Evolutionary conservation across 2,888 invertebrate species (phyloP).

Genomic region (Platycheirus rosarum): DNA sequence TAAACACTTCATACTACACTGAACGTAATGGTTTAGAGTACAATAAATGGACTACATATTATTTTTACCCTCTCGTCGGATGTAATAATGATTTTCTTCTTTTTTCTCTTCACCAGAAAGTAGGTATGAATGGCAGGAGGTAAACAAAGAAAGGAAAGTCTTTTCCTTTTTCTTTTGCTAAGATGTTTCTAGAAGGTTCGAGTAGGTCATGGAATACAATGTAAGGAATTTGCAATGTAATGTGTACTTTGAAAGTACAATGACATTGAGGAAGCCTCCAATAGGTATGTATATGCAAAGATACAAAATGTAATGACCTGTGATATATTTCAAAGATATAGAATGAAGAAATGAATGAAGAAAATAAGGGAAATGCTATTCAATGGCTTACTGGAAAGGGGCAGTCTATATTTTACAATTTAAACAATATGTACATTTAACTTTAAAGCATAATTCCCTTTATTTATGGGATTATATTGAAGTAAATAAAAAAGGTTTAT

Average conservation of each 20-base stretch:
- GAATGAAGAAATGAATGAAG: no score
- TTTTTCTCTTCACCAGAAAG: conserved; percentile 3
- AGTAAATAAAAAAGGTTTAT: no score
- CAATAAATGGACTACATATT: background rate
- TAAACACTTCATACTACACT: background rate
- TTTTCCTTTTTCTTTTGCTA: background rate
- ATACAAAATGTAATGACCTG: no score
- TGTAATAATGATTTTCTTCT: conserved; percentile 22
- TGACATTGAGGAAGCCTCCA: no score
- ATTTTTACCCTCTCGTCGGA: background rate
- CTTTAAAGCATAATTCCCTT: no score
- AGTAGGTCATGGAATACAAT: conserved; percentile 23
- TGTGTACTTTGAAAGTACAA: background rate
- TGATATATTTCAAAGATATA: no score
- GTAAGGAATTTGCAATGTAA: background rate
- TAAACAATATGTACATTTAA: no score
- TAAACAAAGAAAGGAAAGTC: background rate
- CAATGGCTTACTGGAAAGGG: no score
- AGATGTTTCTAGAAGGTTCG: conserved; percentile 29
- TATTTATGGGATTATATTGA: no score
- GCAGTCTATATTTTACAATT: no score
- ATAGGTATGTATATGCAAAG: no score
- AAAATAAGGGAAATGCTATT: no score
- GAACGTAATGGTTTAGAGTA: background rate
- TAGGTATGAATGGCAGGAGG: conserved; percentile 6